phyloP scores from a whole-genome alignment of 2,797 vertebrate species.

The Semaprochilodus insignis region DNA sequence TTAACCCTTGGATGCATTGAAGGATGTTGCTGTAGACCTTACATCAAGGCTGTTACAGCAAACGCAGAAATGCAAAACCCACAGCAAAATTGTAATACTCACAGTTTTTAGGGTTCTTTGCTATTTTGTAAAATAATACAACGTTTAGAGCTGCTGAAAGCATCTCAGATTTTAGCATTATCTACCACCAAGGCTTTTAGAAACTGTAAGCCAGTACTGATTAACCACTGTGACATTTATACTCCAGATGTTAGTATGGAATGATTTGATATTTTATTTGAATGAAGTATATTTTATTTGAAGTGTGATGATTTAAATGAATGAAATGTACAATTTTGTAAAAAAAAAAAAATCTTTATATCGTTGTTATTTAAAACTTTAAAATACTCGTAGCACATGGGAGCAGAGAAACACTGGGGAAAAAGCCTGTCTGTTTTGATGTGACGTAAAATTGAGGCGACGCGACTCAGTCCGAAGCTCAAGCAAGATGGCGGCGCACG shows the following conservation, averaged over 20 bases:
- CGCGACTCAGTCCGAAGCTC: neutral
- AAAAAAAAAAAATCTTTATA: neutral
- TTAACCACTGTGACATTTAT: neutral
- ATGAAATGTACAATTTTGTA: neutral
- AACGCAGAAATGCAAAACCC: neutral
- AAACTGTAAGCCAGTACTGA: neutral
- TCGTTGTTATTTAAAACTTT: neutral
- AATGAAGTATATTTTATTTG: neutral
- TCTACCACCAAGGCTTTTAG: neutral
- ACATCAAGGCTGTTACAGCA: neutral
- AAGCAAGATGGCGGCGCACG: conserved; percentile 70
- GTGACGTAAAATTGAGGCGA: conserved; percentile 46
- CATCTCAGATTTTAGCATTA: neutral
- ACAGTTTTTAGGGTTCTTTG: neutral
- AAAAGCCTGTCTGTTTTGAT: too few species aligned
- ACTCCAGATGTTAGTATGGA: neutral
- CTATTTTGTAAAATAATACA: neutral
- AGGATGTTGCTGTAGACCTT: neutral
- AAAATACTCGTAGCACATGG: neutral
- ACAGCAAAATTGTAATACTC: neutral
- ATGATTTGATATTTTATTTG: neutral
- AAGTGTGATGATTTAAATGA: neutral
- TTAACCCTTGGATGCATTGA: neutral
- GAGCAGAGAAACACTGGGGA: neutral
- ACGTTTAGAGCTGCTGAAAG: neutral